These are phyloP conservation scores for Piprites chloris DNA, from an alignment of 2,113 vertebrate genomes.

Conservation along the genomic window DNA sequence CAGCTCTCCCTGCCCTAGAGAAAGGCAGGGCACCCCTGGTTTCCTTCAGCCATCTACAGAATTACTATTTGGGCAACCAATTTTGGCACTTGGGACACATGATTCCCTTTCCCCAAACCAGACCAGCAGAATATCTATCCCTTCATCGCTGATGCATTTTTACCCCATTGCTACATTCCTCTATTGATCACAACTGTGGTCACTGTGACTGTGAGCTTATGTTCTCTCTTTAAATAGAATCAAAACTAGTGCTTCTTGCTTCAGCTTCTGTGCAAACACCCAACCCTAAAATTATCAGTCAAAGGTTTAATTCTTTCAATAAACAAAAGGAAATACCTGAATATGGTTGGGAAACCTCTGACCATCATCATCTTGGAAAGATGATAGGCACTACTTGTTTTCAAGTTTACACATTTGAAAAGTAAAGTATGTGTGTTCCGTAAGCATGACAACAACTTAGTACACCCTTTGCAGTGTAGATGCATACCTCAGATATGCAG, in stretches of 20 bases:
- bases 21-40: not conserved
- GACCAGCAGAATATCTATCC: not conserved
- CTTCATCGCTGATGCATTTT: not conserved
- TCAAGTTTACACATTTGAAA: conserved; percentile 47
- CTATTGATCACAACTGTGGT: not conserved
- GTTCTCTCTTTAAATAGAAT: not conserved
- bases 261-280: conserved; percentile 28
- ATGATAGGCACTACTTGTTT: conserved; percentile 54
- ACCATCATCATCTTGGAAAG: conserved; percentile 20
- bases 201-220: not conserved
- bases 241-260: conserved; percentile 27
- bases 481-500: not conserved
- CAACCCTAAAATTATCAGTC: conserved; percentile 15
- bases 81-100: conserved; percentile 59
- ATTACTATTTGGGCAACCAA: not conserved
- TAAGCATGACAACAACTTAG: not conserved
- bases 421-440: not conserved
- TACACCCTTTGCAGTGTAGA: not conserved
- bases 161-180: not conserved
- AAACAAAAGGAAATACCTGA: conserved; percentile 43
- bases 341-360: conserved; percentile 54
- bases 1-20: not conserved
- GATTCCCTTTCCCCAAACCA: not conserved
- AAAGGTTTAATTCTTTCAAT: conserved; percentile 33
- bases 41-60: conserved; percentile 6